Evolutionary conservation across 1,140 invertebrate species (phyloP).

Genomic region (Elysia chlorotica): DNA sequence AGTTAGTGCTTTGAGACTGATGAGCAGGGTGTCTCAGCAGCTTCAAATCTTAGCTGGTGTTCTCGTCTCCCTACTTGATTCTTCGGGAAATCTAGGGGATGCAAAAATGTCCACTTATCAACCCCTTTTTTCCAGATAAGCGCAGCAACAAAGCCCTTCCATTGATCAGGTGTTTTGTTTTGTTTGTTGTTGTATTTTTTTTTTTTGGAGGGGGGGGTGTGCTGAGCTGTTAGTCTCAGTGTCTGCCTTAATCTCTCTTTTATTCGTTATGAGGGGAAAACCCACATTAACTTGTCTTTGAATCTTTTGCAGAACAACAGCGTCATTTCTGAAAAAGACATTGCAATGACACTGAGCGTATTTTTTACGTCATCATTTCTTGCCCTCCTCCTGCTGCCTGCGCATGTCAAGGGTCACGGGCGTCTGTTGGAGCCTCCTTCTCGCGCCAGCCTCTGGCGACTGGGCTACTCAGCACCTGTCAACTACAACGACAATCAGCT

Average conservation of each 20-base stretch:
- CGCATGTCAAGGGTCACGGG: conserved; percentile 67
- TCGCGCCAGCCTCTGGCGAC: conserved; percentile 89
- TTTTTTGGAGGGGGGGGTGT: too few species aligned
- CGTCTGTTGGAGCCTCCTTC: conserved; percentile 86
- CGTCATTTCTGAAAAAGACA: neutral
- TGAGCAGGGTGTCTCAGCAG: too few species aligned
- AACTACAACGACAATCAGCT: conserved; percentile 92
- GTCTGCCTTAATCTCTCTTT: neutral
- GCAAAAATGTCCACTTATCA: too few species aligned
- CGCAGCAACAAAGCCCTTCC: too few species aligned
- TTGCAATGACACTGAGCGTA: too few species aligned
- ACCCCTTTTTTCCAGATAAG: too few species aligned
- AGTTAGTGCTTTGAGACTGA: too few species aligned
- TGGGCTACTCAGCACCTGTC: conserved; percentile 86
- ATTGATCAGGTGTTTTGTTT: neutral
- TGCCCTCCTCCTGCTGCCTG: neutral
- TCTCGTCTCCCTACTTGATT: neutral
- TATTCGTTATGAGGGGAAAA: neutral
- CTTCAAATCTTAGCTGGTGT: neutral
- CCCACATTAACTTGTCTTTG: neutral
- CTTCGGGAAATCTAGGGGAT: neutral
- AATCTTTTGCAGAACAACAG: neutral
- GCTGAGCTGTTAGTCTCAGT: neutral
- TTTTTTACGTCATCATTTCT: neutral
- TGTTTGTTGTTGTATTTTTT: neutral